A percentile compares a stretch with the other conserved stretches of the same genome.
Evolutionary conservation across 2,888 invertebrate species (phyloP).

Genomic region (Macrophya annulata): DNA sequence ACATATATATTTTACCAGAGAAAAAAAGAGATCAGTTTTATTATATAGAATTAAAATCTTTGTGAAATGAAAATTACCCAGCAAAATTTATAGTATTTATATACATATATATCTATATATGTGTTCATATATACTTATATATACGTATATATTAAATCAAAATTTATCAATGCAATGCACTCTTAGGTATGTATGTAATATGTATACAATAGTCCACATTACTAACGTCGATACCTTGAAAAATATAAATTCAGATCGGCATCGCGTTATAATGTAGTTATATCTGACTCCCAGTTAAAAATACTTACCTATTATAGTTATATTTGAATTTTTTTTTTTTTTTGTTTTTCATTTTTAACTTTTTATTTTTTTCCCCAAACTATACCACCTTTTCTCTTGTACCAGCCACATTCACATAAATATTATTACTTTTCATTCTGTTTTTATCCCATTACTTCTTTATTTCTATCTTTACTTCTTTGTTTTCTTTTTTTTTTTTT

Average conservation of each 20-base stretch:
- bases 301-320: slow-evolving; percentile 40
- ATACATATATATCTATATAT: not conserved
- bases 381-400: slow-evolving; percentile 56
- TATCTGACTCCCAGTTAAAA: slow-evolving; percentile 45
- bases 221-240: slow-evolving; percentile 30
- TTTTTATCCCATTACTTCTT: not conserved
- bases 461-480: too few relatives aligned
- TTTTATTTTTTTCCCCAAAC: slow-evolving; percentile 43
- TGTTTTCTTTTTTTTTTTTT: not conserved
- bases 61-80: slow-evolving; percentile 7
- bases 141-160: not conserved
- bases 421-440: slow-evolving; percentile 29
- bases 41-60: slow-evolving; percentile 6
- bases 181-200: slow-evolving; percentile 29
- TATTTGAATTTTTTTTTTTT: not conserved
- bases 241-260: slow-evolving; percentile 37
- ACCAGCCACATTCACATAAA: slow-evolving; percentile 64
- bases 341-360: not conserved
- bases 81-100: not conserved
- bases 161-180: slow-evolving; percentile 30
- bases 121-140: not conserved
- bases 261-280: slow-evolving; percentile 40
- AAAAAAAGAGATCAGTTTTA: not conserved
- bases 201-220: slow-evolving; percentile 37
- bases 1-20: not conserved